Base-by-base conservation (phyloP, 37 sponge, comb jelly and placozoan species). In the Agelas oroides region DNA sequence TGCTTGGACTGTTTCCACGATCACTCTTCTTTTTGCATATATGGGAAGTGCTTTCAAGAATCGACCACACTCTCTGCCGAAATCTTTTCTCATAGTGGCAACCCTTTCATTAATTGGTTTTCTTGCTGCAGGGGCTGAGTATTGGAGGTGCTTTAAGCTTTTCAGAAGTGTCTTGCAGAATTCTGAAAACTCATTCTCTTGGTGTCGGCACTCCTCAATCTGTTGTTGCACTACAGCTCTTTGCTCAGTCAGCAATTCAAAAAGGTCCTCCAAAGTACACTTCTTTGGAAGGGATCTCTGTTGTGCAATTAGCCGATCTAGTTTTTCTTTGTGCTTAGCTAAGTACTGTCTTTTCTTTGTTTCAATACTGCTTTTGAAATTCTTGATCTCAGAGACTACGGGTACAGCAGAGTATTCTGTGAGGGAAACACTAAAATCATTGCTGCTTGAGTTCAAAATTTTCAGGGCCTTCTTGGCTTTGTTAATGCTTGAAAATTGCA, bases 21-120 rank as follows among this genome's bases (percentile, higher is more conserved):
- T 79, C 16, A 59, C 68, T 31, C 67, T 55, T 14, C 77, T 55
- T 54, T 83, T 54, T 5, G 73, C 69, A 25, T 69, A 46, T 28
- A 95, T 95, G 17, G 96, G 96, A 23, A 95, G 84, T 28, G 46
- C 80, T 53, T 64, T 72, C 13, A 34, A 3, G 52, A 78, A 87
- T 2, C 88, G 56, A 19, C 31, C 33, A 20, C 88, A 84, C 78
- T 92, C 92, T 41, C 69, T 60, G 20, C 65, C 89, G 70, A 89
- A 77, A 5, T 77, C 35, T 61, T 86, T 86, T 33, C 76, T 30
- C 58, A 77, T 34, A 0, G 2, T 36, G 28, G 15, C 14, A 17
- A 85, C 33, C 17, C 33, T 30, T 61, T 58, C 75, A 2, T 23
- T 6, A 28, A 76, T 2, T 24, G 37, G n/a, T 32, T 79, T 27